Base-by-base conservation (phyloP, 2,888 invertebrate species). In the Leptinotarsa haldemani region DNA sequence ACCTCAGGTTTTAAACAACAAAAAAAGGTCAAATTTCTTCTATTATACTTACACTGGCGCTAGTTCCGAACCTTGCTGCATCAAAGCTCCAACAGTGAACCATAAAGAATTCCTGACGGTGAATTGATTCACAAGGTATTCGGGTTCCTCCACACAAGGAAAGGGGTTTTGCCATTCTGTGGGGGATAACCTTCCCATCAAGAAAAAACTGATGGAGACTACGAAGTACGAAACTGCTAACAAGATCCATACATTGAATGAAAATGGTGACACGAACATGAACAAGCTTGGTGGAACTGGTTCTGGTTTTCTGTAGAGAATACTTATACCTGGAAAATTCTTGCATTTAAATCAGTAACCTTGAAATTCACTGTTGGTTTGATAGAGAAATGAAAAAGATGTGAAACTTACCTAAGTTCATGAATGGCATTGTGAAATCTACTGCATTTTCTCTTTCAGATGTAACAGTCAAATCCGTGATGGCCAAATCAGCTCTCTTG, bases 391-490 rank as follows among this genome's bases (percentile, higher is more conserved):
- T 40, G 20, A 30, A 25, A 18, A 7, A 25, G 25, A 3, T 61
- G 13, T 25, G 22, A 47, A 69, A 75, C 79, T 85, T 85, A 91
- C 92, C 93, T 78, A 98, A 90, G 86, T 96, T 97, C 95, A 98
- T 96, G 85, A 97, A 98, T 0, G 98, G 98, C 88, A 95, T 95
- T 0, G 97, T 97, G 84, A 98, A 98, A 87, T 98, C 97, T 0
- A 97, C 97, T 18, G 93, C 96, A 83, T 91, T 92, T 85, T 97
- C 96, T 50, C 98, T 90, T 77, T 94, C 93, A 64, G 97, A 93
- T 12, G 97, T 97, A 82, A 95, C 94, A 9, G 95, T 94, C 80
- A 98, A 89, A 85, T 98, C 97, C 3, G 97, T 97, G 68, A 98
- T 96, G 1, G 95, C 97, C 84, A 98, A 91, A 88, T 97, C 95